Base-by-base conservation (phyloP, 2,113 vertebrate species). In the Perccottus glenii region DNA sequence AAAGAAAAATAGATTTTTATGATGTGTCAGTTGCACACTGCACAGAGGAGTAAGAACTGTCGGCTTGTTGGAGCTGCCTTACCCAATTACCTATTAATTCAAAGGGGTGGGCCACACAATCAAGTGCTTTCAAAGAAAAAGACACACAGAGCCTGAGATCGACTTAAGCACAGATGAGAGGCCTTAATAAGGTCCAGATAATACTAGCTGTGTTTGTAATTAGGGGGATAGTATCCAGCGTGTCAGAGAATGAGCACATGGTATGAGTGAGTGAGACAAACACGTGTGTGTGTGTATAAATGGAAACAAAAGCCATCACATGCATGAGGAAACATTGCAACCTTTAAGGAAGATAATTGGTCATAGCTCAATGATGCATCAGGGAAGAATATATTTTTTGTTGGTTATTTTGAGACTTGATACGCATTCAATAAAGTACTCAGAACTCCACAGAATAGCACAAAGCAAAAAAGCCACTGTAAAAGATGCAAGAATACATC, bases 231-330 rank as follows among this genome's bases (percentile, higher is more conserved):
- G 64, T 55, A 19, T 42, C 40, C 56, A 3, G 14, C 64, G 48
- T 68, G 77, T 11, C 78, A 71, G 16, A n/a, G 38, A 63, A 11
- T 4, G 9, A 80, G 60, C 55, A 60, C 40, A 5, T 32, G 61
- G 38, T 68, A 67, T 38, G 45, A 73, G 44, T 60, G 60, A 76
- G 51, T 77, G 63, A 73, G 62, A 75, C 64, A 68, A 27, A 35
- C 42, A 69, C 49, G 60, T 56, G 53, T 56, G 15, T 27, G 8
- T 11, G 11, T 43, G 5, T 50, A 52, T 50, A 60, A 71, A 58
- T 46, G 38, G 46, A 57, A 53, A 68, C 11, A 60, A 27, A 53
- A 60, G 45, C 35, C 35, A 51, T 70, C 69, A 52, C 51, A 52
- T n/a, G 48, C 36, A 48, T 15, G 33, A 40, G 9, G 50, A 42